A percentile compares a stretch with the other conserved stretches of the same genome.
These are phyloP conservation scores for Molossus molossus DNA, from an alignment of 2,797 vertebrate genomes.

Conservation along the genomic window DNA sequence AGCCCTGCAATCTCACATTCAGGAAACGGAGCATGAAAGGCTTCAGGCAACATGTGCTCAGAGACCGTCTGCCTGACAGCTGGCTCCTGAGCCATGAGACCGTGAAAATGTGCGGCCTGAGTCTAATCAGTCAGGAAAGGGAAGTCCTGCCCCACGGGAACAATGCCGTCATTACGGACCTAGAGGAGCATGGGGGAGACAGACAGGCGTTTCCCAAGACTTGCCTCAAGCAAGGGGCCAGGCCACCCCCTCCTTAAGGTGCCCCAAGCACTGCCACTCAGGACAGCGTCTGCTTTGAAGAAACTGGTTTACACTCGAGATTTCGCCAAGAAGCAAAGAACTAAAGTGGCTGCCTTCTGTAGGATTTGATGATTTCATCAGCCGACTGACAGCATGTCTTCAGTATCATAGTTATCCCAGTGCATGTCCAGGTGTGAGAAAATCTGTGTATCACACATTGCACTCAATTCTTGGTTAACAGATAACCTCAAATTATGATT, in stretches of 20 bases:
- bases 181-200: neutral
- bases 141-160: slow-evolving; percentile 48
- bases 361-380: neutral
- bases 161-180: slow-evolving; percentile 58
- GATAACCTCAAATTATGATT: neutral
- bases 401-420: neutral
- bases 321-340: slow-evolving; percentile 18
- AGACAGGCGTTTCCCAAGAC: slow-evolving; percentile 58
- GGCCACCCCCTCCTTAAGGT: neutral
- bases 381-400: neutral
- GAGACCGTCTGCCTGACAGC: slow-evolving; percentile 27
- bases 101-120: slow-evolving; percentile 8
- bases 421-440: neutral
- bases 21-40: slow-evolving; percentile 60
- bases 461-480: neutral
- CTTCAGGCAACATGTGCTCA: neutral
- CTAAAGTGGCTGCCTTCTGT: neutral
- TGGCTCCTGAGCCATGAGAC: neutral
- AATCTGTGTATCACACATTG: neutral
- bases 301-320: slow-evolving; percentile 17
- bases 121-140: slow-evolving; percentile 69
- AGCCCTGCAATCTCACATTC: neutral
- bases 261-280: neutral
- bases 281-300: neutral
- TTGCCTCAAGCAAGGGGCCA: neutral